Conservation (phyloP, 1,140 invertebrate species). For the Riptortus pedestris region DNA sequence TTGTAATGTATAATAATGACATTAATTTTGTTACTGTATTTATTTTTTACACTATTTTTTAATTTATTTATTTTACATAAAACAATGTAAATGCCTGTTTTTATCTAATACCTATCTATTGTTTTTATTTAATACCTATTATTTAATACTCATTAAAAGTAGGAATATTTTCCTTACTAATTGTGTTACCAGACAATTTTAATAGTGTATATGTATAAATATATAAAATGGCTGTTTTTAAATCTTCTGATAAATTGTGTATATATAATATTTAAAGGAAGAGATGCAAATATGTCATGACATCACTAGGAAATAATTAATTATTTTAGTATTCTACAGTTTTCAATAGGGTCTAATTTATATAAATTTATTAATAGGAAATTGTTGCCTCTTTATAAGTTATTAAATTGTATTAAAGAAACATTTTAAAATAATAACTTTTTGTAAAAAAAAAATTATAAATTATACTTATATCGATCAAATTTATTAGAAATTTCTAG, state of each 20-base stretch:
- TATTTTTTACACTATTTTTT: slow-evolving; percentile 3
- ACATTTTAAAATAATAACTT: neutral
- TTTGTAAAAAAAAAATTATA: neutral
- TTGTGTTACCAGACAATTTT: neutral
- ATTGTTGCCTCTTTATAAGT: neutral
- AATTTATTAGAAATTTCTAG: slow-evolving; percentile 4
- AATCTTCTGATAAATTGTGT: too few relatives aligned
- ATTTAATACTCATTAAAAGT: slow-evolving; percentile 7
- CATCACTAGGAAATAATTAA: too few relatives aligned
- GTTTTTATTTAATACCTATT: too few relatives aligned
- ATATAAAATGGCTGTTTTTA: neutral
- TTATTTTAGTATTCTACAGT: too few relatives aligned
- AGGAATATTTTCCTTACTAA: slow-evolving; percentile 10
- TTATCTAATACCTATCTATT: too few relatives aligned
- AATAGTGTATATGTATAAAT: slow-evolving; percentile 1
- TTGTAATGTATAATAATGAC: neutral
- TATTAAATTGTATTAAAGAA: neutral
- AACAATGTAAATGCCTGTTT: neutral
- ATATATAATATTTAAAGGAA: too few relatives aligned
- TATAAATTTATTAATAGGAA: too few relatives aligned
- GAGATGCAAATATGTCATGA: too few relatives aligned
- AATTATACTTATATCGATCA: too few relatives aligned
- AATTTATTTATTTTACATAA: slow-evolving; percentile 7
- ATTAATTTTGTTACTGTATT: slow-evolving; percentile 2
- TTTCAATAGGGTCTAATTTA: too few relatives aligned